Percentiles rank a stretch among this genome's conserved stretches.
These are phyloP conservation scores for Acanthaster planci DNA, from an alignment of 35 echinoderm and acorn worm genomes.

Conservation along the genomic window DNA sequence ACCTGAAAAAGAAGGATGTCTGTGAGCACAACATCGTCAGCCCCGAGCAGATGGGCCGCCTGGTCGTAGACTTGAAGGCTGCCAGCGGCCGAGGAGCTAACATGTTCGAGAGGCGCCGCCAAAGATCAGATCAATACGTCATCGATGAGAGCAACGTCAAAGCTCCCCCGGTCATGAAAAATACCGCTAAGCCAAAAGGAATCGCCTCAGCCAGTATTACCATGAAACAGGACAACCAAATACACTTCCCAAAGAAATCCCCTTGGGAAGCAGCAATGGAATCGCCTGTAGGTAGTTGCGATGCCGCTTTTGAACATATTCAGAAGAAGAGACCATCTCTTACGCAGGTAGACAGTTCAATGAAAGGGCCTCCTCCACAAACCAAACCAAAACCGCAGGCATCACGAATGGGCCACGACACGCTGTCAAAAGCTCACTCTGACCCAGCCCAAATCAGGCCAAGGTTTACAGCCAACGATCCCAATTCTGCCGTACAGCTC, in stretches of 20 bases:
- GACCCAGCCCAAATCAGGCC: constrained; percentile 45
- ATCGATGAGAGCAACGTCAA: constrained; percentile 73
- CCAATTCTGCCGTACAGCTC: neutral
- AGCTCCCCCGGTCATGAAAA: constrained; percentile 41
- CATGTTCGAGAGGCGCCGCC: constrained; percentile 87
- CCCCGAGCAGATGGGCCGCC: constrained; percentile 58
- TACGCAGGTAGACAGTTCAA: neutral
- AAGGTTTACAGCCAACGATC: constrained; percentile 18
- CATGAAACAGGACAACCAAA: neutral
- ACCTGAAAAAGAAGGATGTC: constrained; percentile 78
- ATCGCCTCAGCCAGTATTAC: neutral
- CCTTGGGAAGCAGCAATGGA: constrained; percentile 74
- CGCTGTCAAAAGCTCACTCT: constrained; percentile 9
- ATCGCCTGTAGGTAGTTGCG: constrained; percentile 42
- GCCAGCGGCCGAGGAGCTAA: constrained; percentile 62
- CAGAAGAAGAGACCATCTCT: constrained; percentile 34
- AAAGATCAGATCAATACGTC: constrained; percentile 92
- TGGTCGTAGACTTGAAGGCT: constrained; percentile 70
- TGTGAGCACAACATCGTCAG: constrained; percentile 71
- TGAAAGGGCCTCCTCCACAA: neutral
- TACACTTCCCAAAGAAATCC: constrained; percentile 18
- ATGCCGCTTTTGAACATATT: constrained; percentile 41
- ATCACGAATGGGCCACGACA: constrained; percentile 2
- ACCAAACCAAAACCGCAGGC: constrained; percentile 31
- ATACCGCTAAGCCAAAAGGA: constrained; percentile 28